phyloP scores from a whole-genome alignment of 2,797 vertebrate species.

The Cichlasoma orientale region DNA sequence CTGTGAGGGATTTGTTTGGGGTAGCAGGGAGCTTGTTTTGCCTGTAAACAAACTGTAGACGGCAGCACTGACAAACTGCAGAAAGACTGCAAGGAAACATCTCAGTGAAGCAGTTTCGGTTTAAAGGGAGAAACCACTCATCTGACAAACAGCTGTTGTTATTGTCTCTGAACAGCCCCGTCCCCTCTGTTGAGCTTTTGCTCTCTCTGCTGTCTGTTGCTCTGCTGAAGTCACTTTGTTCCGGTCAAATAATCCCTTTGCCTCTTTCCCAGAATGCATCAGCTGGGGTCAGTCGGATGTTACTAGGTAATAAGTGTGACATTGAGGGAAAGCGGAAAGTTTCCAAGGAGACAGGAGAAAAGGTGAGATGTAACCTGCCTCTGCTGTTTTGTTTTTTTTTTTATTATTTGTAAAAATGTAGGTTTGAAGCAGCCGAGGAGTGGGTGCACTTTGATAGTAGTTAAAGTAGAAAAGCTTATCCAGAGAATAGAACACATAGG shows the following conservation, averaged over 20 bases:
- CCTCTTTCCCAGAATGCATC: slow-evolving; percentile 87
- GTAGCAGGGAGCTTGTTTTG: neutral
- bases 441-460: neutral
- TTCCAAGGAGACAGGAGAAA: slow-evolving; percentile 86
- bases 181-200: neutral
- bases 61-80: neutral
- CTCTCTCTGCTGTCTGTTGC: neutral
- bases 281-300: slow-evolving; percentile 88
- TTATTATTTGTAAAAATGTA: neutral
- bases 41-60: neutral
- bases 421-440: neutral
- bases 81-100: neutral
- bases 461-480: neutral
- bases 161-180: neutral
- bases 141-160: neutral
- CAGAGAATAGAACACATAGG: neutral
- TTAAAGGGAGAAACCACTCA: neutral
- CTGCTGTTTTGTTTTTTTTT: fast-evolving
- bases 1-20: neutral
- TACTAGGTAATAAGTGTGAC: slow-evolving; percentile 96
- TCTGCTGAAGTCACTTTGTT: neutral
- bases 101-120: neutral
- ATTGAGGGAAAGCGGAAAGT: slow-evolving; percentile 91
- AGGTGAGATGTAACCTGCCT: slow-evolving; percentile 76
- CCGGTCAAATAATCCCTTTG: slow-evolving; percentile 22